These are phyloP conservation scores for Deilephila porcellus DNA, from an alignment of 2,888 invertebrate genomes.

Conservation along the genomic window DNA sequence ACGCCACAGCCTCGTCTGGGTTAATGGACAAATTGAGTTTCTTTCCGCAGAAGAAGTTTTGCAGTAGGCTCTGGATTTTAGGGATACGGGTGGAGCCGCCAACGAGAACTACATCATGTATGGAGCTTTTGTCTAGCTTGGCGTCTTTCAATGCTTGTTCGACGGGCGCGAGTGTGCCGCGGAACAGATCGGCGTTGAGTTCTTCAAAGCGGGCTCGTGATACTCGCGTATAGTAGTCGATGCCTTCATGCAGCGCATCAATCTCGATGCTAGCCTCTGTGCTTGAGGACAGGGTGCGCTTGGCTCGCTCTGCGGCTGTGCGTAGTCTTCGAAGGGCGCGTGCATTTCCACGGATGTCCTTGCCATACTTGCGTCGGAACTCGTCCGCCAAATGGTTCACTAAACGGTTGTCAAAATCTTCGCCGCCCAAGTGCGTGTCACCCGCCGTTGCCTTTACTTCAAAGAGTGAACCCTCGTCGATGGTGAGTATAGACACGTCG, in stretches of 20 bases:
- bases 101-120: conserved; percentile 92
- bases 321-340: conserved; percentile 88
- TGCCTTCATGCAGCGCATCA: conserved; percentile 89
- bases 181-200: conserved; percentile 89
- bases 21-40: conserved; percentile 90
- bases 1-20: conserved; percentile 92
- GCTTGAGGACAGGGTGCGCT: conserved; percentile 90
- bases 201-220: conserved; percentile 91
- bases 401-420: conserved; percentile 87
- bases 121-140: conserved; percentile 89
- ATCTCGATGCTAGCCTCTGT: conserved; percentile 91
- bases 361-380: conserved; percentile 88
- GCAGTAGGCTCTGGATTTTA: conserved; percentile 90
- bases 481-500: conserved; percentile 93
- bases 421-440: conserved; percentile 93
- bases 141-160: conserved; percentile 92
- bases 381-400: conserved; percentile 88
- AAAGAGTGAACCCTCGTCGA: conserved; percentile 90
- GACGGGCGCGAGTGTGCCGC: conserved; percentile 90
- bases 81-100: conserved; percentile 93
- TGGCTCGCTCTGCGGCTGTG: conserved; percentile 91
- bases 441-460: conserved; percentile 93
- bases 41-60: conserved; percentile 91
- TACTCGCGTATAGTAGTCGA: conserved; percentile 88
- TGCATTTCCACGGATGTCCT: conserved; percentile 87